A percentile compares a stretch with the other conserved stretches of the same genome.
Evolutionary conservation across 1,140 invertebrate species (phyloP).

Genomic region (Cecropterus lyciades): DNA sequence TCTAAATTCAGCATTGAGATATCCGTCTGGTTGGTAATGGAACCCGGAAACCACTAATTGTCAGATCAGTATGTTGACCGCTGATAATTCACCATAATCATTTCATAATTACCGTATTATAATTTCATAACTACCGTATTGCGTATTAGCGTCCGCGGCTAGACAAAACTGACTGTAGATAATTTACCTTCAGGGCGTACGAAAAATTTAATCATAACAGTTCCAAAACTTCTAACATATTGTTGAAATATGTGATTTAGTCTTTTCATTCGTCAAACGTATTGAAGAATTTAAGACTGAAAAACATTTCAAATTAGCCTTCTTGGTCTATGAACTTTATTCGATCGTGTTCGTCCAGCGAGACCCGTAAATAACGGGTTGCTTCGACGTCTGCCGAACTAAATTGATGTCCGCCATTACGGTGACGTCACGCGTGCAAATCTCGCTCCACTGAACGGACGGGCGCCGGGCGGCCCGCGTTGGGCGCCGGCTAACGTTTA

Average conservation of each 20-base stretch:
- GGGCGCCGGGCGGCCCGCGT: constrained; percentile 7
- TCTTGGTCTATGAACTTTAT: constrained; percentile 11
- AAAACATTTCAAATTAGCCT: constrained; percentile 5
- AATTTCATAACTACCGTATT: constrained; percentile 9
- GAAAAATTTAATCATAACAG: background rate
- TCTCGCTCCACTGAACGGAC: constrained; percentile 36
- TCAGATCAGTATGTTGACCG: too few relatives aligned
- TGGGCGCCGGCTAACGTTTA: constrained; percentile 12
- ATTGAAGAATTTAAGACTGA: too few relatives aligned
- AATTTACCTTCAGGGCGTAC: background rate
- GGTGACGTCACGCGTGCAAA: constrained; percentile 42
- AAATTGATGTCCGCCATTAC: constrained; percentile 41
- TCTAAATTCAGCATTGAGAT: too few relatives aligned
- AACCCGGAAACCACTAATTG: too few relatives aligned
- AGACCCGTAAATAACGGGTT: constrained; percentile 34
- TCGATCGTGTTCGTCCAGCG: constrained; percentile 25
- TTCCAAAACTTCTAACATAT: constrained; percentile 9
- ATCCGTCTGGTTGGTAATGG: too few relatives aligned
- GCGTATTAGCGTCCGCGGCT: constrained; percentile 3
- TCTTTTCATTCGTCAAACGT: too few relatives aligned
- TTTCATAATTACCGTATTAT: constrained; percentile 5
- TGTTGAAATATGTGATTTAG: too few relatives aligned
- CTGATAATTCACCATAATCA: too few relatives aligned
- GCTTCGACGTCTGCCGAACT: constrained; percentile 35
- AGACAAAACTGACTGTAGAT: constrained; percentile 2